These are phyloP conservation scores for Calcarius lapponicus DNA, from an alignment of 2,797 vertebrate species.

Conservation along the genomic window DNA sequence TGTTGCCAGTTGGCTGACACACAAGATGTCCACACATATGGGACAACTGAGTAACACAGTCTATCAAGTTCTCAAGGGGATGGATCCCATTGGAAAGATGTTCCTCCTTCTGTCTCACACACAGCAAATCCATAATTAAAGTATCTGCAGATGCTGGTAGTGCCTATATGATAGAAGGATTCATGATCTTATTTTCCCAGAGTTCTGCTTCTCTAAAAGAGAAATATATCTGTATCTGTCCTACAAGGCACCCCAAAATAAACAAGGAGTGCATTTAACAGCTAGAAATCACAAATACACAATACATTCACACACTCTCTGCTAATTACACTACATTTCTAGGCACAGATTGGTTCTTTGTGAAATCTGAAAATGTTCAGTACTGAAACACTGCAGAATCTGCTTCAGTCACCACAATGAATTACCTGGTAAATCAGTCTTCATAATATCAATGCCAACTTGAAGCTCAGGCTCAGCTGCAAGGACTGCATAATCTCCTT, in stretches of 20 bases:
- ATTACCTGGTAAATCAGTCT: constrained; percentile 90
- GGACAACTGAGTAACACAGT: background rate
- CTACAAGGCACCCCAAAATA: background rate
- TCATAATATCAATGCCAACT: constrained; percentile 95
- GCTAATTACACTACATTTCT: background rate
- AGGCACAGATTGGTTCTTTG: background rate
- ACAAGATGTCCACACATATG: rapidly evolving
- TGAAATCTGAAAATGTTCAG: background rate
- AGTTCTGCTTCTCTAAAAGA: background rate
- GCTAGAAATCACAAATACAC: background rate
- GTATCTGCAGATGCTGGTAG: background rate
- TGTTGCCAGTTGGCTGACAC: background rate
- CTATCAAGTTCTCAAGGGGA: background rate
- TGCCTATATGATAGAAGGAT: background rate
- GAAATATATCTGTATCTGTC: background rate
- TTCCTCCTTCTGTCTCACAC: background rate
- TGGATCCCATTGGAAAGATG: background rate
- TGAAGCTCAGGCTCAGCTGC: constrained; percentile 87
- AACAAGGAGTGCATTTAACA: background rate
- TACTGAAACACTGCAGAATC: background rate
- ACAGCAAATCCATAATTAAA: background rate
- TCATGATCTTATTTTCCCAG: background rate
- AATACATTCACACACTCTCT: background rate
- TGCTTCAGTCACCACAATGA: background rate
- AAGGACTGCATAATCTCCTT: constrained; percentile 93